Evolutionary conservation across 2,888 invertebrate species (phyloP).

Genomic region (Neoaliturus tenellus): DNA sequence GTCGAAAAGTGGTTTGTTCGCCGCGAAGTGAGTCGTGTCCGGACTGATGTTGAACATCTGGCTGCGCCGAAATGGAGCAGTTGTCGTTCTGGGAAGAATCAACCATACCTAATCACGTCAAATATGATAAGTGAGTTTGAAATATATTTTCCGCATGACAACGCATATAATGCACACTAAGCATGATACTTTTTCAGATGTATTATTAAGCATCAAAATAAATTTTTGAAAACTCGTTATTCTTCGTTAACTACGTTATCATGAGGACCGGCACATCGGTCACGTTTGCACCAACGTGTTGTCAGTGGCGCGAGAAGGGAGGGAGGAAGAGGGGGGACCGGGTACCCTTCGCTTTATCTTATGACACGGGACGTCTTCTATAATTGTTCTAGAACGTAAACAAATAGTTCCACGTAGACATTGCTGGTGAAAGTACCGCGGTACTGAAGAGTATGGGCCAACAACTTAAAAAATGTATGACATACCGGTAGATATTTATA

Average conservation of each 20-base stretch:
- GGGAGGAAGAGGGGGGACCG: not conserved
- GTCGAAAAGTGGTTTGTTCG: not conserved
- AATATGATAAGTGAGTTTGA: slow-evolving; percentile 61
- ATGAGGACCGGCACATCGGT: not conserved
- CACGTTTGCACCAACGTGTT: slow-evolving; percentile 27
- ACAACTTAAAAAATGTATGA: too few species aligned
- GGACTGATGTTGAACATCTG: slow-evolving; percentile 40
- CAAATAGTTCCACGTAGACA: not conserved
- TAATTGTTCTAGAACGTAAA: slow-evolving; percentile 10
- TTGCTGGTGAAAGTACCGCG: too few species aligned
- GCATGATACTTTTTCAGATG: not conserved
- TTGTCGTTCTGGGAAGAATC: slow-evolving; percentile 58
- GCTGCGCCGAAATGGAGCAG: slow-evolving; percentile 40
- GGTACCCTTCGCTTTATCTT: too few species aligned
- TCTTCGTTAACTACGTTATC: not conserved
- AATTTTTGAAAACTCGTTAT: not conserved
- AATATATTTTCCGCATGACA: slow-evolving; percentile 34
- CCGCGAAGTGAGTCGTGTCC: not conserved
- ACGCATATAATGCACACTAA: not conserved
- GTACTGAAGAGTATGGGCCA: too few species aligned
- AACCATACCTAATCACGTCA: slow-evolving; percentile 56
- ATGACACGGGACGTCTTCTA: slow-evolving; percentile 5
- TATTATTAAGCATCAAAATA: not conserved
- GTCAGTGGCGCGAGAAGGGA: too few species aligned
- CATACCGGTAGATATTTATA: too few species aligned